Evolutionary conservation across 2,113 vertebrate genomes (phyloP).

Genomic region (Himantopus leucocephalus): DNA sequence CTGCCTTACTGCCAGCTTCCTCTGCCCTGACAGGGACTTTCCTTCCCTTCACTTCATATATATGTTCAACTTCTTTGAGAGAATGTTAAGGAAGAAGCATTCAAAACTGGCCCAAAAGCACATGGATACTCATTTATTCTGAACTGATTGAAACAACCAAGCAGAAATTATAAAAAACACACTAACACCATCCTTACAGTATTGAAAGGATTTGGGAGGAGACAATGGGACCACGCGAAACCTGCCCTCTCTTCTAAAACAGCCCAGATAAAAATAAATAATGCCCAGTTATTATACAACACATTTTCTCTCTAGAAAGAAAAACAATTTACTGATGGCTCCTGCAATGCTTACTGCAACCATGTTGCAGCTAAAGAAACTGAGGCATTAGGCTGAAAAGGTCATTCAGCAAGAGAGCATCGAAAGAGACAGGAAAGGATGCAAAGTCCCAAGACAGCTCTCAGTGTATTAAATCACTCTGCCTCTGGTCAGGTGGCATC

Average conservation of each 20-base stretch:
- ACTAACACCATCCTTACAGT: neutral
- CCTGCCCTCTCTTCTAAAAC: neutral
- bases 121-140: neutral
- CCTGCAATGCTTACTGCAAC: neutral
- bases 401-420: neutral
- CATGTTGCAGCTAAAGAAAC: neutral
- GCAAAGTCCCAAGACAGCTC: neutral
- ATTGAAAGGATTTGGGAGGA: neutral
- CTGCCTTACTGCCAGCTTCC: neutral
- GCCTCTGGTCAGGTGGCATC: neutral
- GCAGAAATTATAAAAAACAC: neutral
- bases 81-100: neutral
- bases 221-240: neutral
- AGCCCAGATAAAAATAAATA: neutral
- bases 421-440: neutral
- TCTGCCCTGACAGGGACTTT: neutral
- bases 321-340: neutral
- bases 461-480: neutral
- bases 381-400: neutral
- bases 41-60: neutral
- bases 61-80: neutral
- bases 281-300: neutral
- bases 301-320: neutral
- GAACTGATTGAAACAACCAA: neutral
- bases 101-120: neutral